Conservation (phyloP, 2,888 invertebrate genomes). For the Carpatolechia fugitivella region DNA sequence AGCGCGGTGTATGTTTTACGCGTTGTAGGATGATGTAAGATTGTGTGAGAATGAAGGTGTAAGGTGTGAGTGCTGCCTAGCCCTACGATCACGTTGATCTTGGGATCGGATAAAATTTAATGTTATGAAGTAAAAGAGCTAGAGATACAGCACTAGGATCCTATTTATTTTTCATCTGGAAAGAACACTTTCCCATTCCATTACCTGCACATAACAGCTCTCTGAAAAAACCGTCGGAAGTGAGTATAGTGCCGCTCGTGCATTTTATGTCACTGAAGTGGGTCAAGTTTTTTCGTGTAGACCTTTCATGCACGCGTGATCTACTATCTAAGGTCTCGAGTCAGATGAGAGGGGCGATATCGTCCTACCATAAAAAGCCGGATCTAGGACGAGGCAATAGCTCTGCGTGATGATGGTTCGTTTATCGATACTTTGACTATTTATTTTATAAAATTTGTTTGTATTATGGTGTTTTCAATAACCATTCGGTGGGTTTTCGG, state of each 20-base stretch:
- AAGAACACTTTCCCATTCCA: slow-evolving; percentile 3
- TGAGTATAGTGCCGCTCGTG: slow-evolving; percentile 32
- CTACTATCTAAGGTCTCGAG: slow-evolving; percentile 66
- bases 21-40: too few relatives aligned
- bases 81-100: too few relatives aligned
- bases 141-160: neutral
- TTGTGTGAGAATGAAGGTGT: too few relatives aligned
- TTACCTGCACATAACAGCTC: slow-evolving; percentile 9
- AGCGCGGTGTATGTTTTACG: too few relatives aligned
- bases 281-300: slow-evolving; percentile 58
- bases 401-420: neutral
- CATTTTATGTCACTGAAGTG: slow-evolving; percentile 48
- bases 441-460: too few relatives aligned
- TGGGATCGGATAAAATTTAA: neutral
- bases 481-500: too few relatives aligned
- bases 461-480: too few relatives aligned
- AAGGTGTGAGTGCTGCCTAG: too few relatives aligned
- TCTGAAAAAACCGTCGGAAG: neutral
- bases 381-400: slow-evolving; percentile 58
- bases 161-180: neutral
- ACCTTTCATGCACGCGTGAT: slow-evolving; percentile 62
- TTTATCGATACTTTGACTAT: neutral
- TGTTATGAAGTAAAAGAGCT: too few relatives aligned
- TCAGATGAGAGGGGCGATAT: slow-evolving; percentile 68
- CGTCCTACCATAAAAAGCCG: slow-evolving; percentile 70